Base-by-base conservation (phyloP, 2,113 vertebrate genomes). In the Corvus cornix region DNA sequence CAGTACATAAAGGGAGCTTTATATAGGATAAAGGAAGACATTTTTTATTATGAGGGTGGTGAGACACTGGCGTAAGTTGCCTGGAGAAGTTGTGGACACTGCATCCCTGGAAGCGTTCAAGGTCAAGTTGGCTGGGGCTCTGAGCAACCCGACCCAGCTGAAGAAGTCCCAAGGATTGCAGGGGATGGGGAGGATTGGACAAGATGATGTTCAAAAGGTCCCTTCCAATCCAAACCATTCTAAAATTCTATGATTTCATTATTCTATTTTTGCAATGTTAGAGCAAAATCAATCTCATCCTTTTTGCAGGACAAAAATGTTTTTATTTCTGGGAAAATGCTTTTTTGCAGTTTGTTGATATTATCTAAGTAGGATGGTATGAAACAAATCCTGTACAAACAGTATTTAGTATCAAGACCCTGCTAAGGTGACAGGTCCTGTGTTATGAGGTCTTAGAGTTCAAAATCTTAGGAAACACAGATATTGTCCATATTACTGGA, bases 111-210 rank as follows among this genome's bases (percentile, higher is more conserved):
- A 66, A 66, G 7, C 28, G 11, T 51, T 35, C 37, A 66, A 28
- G 23, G 33, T 33, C 10, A 81, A 28, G 15, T 9, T 24, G 13
- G 8, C 23, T 52, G 26, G 23, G 14, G 10, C 10, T 59, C 59
- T 37, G 22, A 51, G 44, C 12, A 51, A 24, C 16, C 22, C 13
- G 15, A 49, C 24, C 12, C 23, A 51, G 37, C 23, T 44, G 51
- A 58, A 68, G 63, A 48, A 55, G 5, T 23, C 31, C 27, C 18
- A 41, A 41, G 39, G 39, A 41, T 24, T 81, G 27, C 1, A 9
- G 8, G 4, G 2, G 1, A 2, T 33, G 6, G 27, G 7, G 18
- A 77, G 10, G 1, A 39, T 24, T 44, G 44, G 16, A 37, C 11
- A 31, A 51, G 7, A 22, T n/a, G 35, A 11, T 7, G 15, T 41